These are phyloP conservation scores for Dendrocopos noguchii DNA, from an alignment of 2,113 vertebrate genomes.

Conservation along the genomic window DNA sequence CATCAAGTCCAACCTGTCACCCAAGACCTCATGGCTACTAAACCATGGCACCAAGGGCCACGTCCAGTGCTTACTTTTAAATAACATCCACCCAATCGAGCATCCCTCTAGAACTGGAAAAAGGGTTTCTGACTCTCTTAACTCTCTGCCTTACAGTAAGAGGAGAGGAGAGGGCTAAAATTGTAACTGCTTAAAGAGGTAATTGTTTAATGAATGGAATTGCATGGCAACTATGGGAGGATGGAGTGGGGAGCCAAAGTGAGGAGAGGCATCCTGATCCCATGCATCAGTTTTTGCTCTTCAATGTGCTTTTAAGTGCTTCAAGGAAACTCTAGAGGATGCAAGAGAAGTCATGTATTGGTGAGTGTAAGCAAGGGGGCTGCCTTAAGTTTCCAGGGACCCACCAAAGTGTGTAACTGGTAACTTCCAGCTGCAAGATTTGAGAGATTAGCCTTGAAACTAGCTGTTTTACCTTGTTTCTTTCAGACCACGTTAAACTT, in stretches of 20 bases:
- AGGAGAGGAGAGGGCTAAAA: background rate
- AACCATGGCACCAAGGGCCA: too few species aligned
- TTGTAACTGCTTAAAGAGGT: background rate
- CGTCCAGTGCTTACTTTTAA: background rate
- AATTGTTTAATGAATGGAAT: background rate
- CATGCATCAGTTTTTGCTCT: background rate
- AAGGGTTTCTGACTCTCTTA: background rate
- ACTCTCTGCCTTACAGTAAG: background rate
- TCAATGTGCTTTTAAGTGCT: background rate
- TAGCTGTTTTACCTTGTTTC: background rate
- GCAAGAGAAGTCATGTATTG: background rate
- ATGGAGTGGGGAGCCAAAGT: background rate
- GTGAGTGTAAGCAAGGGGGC: background rate
- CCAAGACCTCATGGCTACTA: too few species aligned
- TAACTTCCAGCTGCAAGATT: background rate
- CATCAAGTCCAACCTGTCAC: too few species aligned
- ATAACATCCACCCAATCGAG: background rate
- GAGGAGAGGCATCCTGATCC: background rate
- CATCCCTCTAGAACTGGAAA: background rate
- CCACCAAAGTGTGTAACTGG: background rate
- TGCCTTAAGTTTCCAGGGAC: background rate
- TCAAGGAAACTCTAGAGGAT: background rate
- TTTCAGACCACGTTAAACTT: background rate
- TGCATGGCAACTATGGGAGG: background rate
- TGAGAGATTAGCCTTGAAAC: background rate